These are phyloP conservation scores for Pseudococcus viburni DNA, from an alignment of 2,888 invertebrate species.

Conservation along the genomic window DNA sequence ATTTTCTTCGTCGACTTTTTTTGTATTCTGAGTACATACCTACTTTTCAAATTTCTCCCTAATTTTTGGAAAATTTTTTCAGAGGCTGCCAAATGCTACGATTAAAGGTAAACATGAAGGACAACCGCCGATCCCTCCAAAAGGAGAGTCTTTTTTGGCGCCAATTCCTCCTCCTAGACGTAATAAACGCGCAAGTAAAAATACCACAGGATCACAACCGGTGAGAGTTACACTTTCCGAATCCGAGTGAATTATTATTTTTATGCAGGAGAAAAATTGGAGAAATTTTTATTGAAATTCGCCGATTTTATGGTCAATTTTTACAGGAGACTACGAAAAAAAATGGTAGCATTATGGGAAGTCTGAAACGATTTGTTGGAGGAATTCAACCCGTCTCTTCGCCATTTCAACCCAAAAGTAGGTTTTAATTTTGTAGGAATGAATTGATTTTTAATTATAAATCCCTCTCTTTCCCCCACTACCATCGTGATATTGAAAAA, in stretches of 20 bases:
- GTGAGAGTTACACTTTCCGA: not conserved
- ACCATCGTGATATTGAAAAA: no score
- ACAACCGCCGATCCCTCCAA: slow-evolving; percentile 80
- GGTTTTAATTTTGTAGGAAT: not conserved
- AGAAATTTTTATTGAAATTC: not conserved
- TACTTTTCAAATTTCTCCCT: not conserved
- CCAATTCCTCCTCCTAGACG: slow-evolving; percentile 78
- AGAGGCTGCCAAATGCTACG: slow-evolving; percentile 8
- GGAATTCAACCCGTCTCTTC: slow-evolving; percentile 68
- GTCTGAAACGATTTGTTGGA: slow-evolving; percentile 68
- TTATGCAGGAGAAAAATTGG: no score
- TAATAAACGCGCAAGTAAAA: slow-evolving; percentile 72
- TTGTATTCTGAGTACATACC: no score
- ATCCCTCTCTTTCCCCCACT: not conserved
- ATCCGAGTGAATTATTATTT: no score
- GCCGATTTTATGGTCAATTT: not conserved
- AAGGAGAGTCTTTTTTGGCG: slow-evolving; percentile 75
- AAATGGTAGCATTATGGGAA: slow-evolving; percentile 68
- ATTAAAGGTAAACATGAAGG: slow-evolving; percentile 68
- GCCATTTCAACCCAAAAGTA: slow-evolving; percentile 54
- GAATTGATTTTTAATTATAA: not conserved
- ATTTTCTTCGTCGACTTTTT: not conserved
- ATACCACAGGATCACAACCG: not conserved
- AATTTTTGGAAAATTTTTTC: not conserved
- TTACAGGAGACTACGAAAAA: slow-evolving; percentile 58